phyloP scores from a whole-genome alignment of 2,888 invertebrate species.

The Perizoma flavofasciatum region DNA sequence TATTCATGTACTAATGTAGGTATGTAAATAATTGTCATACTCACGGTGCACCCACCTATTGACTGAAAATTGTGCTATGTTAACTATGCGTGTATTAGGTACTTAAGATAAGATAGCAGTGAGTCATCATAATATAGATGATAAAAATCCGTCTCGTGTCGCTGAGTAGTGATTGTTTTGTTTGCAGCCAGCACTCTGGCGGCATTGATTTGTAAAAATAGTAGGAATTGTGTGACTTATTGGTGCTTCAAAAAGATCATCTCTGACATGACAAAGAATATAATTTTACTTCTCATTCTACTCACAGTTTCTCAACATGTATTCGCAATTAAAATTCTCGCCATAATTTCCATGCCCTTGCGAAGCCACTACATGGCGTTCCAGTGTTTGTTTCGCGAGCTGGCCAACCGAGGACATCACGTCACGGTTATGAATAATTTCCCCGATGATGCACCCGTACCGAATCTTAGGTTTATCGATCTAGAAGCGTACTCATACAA shows the following conservation, averaged over 20 bases:
- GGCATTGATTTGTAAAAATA: not conserved
- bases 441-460: conserved; percentile 60
- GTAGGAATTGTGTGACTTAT: not conserved
- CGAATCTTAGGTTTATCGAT: conserved; percentile 81
- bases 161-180: not conserved
- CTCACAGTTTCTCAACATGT: conserved; percentile 36
- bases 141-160: not conserved
- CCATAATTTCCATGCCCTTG: conserved; percentile 81
- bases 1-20: no score
- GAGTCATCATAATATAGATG: no score
- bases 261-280: conserved; percentile 8
- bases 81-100: no score
- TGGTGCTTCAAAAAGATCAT: not conserved
- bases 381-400: conserved; percentile 77
- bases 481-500: conserved; percentile 47
- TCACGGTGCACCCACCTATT: no score
- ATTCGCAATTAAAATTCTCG: conserved; percentile 70
- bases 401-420: conserved; percentile 83
- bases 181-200: not conserved
- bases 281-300: conserved; percentile 8
- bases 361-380: conserved; percentile 86
- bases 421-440: conserved; percentile 85
- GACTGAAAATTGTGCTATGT: no score
- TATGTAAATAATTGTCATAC: no score
- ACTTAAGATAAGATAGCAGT: no score